Evolutionary conservation across 2,113 vertebrate species (phyloP), one percentile per base, ranked within the genome.

Genomic region (Cephalopterus ornatus): DNA sequence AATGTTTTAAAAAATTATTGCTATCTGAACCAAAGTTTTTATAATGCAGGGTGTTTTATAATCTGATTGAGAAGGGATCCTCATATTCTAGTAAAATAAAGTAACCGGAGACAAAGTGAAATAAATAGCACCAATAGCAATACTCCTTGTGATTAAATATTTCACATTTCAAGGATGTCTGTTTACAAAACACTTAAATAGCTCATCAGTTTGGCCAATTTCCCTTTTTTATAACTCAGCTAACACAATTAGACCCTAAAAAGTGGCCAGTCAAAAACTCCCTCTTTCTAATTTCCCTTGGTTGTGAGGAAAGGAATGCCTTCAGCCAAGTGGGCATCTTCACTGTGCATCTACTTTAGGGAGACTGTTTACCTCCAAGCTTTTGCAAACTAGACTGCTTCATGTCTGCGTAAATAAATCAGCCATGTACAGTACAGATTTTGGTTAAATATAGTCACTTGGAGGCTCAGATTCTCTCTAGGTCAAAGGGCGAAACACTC

Each of bases 401-500:
- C 20, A 0, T 9, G 20, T 74, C 72, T 85, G 10, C 44, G 30
- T 55, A 86, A 67, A 83, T 50, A 81, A 79, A 66, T 59, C 59
- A 74, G 35, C 76, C 62, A 46, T 35, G 61, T 58, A 83, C 4
- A 62, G 39, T 39, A 50, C 9, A 33, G 6, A 8, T 84, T 82
- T 90, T 90, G 35, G 30, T 66, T 71, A 71, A 79, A 81, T 59
- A 46, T 11, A 87, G 35, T 59, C 75, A 32, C 33, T 85, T 55
- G 37, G 56, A 87, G 50, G 55, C 66, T 97, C 67, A 18, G 42
- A 66, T 91, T 97, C 61, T 83, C 82, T 76, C 92, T 61, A 97
- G 98, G 98, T 98, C 98, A 98, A 97, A 98, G 98, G 97, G 95
- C 70, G 89, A 98, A 98, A 96, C 96, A 98, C 97, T 98, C 97